Evolutionary conservation across 2,888 invertebrate genomes (phyloP).

Genomic region (Tiliacea aurago): DNA sequence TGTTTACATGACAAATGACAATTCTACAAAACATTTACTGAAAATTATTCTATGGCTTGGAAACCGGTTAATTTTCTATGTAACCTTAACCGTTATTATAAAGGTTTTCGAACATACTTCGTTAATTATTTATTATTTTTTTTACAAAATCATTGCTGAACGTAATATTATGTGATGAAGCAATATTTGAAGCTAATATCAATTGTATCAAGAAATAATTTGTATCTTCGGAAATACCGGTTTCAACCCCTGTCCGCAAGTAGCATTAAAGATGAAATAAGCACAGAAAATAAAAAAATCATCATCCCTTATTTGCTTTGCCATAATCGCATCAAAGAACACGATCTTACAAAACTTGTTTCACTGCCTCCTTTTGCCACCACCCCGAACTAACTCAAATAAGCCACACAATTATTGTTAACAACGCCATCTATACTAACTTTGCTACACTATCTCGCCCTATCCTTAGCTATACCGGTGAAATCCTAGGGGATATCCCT

Average conservation of each 20-base stretch:
- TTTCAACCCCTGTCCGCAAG: too few species aligned
- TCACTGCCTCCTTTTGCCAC: conserved; percentile 47
- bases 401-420: background rate
- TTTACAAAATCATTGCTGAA: too few species aligned
- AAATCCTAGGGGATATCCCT: background rate
- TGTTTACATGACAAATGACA: background rate
- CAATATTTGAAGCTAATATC: too few species aligned
- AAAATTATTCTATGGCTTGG: too few species aligned
- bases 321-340: background rate
- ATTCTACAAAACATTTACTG: background rate
- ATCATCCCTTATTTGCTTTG: background rate
- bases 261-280: background rate
- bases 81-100: too few species aligned
- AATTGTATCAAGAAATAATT: too few species aligned
- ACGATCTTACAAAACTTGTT: background rate
- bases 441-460: conserved; percentile 3
- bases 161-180: too few species aligned
- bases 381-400: conserved; percentile 29
- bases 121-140: too few species aligned
- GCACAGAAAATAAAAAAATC: conserved; percentile 1
- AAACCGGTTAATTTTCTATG: too few species aligned
- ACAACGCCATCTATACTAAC: conserved; percentile 52
- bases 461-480: conserved; percentile 11
- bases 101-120: too few species aligned
- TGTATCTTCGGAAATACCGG: too few species aligned